Conservation (phyloP, 2,888 invertebrate genomes). For the Papilio elwesi region DNA sequence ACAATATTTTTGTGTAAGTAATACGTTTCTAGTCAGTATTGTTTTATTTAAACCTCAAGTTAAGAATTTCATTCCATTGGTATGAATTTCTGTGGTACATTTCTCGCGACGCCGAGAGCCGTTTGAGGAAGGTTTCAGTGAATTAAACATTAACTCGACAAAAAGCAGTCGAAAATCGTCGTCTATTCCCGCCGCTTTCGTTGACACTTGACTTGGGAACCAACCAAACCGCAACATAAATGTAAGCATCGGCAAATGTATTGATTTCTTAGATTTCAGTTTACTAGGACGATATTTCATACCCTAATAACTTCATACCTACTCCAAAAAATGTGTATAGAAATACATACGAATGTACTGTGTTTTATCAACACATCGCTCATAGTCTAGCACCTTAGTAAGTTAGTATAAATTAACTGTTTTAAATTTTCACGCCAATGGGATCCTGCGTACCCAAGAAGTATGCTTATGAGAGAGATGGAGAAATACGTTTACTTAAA, state of each 20-base stretch:
- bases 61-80: background rate
- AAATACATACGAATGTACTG: too few species aligned
- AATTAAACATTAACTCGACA: conserved; percentile 35
- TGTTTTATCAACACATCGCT: too few species aligned
- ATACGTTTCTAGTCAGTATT: background rate
- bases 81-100: conserved; percentile 3
- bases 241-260: conserved; percentile 1
- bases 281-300: background rate
- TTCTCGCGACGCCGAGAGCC: conserved; percentile 27
- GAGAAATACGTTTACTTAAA: too few species aligned
- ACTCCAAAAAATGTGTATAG: too few species aligned
- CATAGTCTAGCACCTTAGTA: too few species aligned
- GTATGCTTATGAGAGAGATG: too few species aligned
- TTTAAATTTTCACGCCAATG: too few species aligned
- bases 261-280: conserved; percentile 5
- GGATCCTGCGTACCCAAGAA: too few species aligned
- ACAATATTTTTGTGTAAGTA: conserved; percentile 8
- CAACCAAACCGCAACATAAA: background rate
- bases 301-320: too few species aligned
- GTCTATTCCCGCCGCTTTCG: conserved; percentile 17
- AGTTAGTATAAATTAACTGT: too few species aligned
- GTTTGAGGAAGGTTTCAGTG: conserved; percentile 33
- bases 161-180: conserved; percentile 24
- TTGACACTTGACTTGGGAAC: conserved; percentile 28
- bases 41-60: background rate